Evolutionary conservation across 2,888 invertebrate species (phyloP).

Genomic region (Clanis bilineata): DNA sequence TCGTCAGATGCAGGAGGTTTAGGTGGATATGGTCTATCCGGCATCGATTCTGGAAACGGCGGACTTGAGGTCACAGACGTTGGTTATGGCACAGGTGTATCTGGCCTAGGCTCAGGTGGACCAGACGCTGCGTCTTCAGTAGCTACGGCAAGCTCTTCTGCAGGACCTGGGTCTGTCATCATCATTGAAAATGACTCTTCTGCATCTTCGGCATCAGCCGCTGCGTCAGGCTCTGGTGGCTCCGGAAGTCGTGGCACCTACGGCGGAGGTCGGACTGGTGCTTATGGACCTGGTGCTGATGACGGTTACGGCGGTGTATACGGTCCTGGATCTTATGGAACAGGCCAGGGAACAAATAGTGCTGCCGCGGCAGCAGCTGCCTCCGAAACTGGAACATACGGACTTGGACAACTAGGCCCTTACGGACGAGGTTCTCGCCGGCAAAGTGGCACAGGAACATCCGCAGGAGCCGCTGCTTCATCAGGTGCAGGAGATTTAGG

Average conservation of each 20-base stretch:
- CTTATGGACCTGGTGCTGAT: background rate
- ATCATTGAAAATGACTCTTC: too few species aligned
- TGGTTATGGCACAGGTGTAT: background rate
- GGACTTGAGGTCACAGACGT: too few species aligned
- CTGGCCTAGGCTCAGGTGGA: background rate
- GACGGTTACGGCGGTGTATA: background rate
- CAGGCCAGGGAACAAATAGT: background rate
- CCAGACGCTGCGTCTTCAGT: background rate
- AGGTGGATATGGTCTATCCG: background rate
- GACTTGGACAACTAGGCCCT: conserved; percentile 3
- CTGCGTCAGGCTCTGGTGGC: too few species aligned
- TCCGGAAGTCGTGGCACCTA: background rate
- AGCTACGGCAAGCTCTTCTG: too few species aligned
- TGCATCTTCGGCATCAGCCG: background rate
- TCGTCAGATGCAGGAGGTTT: background rate
- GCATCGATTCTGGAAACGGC: too few species aligned
- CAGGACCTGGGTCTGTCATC: too few species aligned
- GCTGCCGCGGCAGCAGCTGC: background rate
- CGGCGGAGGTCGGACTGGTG: too few species aligned
- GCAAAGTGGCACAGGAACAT: conserved; percentile 5
- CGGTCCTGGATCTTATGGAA: background rate
- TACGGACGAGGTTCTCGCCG: background rate
- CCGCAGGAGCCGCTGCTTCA: background rate
- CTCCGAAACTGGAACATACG: background rate
- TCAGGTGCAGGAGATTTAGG: conserved; percentile 12